These are phyloP conservation scores for Azemiops feae DNA, from an alignment of 2,113 vertebrate species.

Conservation along the genomic window DNA sequence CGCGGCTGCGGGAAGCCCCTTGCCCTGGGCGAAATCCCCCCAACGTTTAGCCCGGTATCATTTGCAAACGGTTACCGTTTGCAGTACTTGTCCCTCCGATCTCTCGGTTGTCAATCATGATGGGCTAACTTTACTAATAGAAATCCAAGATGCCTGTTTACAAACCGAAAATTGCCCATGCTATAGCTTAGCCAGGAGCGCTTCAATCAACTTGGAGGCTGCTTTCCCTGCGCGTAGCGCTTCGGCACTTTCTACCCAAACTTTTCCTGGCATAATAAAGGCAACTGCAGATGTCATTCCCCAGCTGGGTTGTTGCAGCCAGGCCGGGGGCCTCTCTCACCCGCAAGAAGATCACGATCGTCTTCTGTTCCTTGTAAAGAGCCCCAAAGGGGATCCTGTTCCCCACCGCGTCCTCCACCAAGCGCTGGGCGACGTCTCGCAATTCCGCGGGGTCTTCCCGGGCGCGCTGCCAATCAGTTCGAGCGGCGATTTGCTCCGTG, in stretches of 20 bases:
- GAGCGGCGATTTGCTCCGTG: slow-evolving; percentile 73
- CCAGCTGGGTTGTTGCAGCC: no score
- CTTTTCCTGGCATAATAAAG: no score
- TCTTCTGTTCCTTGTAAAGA: slow-evolving; percentile 77
- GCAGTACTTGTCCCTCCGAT: neutral
- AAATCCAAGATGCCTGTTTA: neutral
- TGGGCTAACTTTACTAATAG: neutral
- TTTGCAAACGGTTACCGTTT: neutral
- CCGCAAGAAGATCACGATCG: slow-evolving; percentile 87
- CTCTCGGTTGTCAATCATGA: neutral
- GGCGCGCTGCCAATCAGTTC: neutral
- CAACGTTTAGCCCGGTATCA: neutral
- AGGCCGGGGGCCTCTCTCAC: slow-evolving; percentile 68
- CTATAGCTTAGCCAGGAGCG: neutral
- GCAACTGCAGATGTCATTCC: neutral
- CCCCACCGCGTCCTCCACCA: slow-evolving; percentile 75
- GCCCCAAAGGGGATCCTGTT: slow-evolving; percentile 66
- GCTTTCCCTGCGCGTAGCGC: neutral
- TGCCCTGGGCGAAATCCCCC: neutral
- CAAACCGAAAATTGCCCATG: neutral
- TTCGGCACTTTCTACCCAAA: neutral
- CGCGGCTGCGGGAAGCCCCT: no score
- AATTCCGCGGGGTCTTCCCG: slow-evolving; percentile 27
- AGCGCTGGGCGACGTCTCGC: slow-evolving; percentile 61
- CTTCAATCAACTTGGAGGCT: neutral